A percentile compares a stretch with the other conserved stretches of the same genome.
phyloP scores from a whole-genome alignment of 2,888 invertebrate species.

The Oscheius sp. region DNA sequence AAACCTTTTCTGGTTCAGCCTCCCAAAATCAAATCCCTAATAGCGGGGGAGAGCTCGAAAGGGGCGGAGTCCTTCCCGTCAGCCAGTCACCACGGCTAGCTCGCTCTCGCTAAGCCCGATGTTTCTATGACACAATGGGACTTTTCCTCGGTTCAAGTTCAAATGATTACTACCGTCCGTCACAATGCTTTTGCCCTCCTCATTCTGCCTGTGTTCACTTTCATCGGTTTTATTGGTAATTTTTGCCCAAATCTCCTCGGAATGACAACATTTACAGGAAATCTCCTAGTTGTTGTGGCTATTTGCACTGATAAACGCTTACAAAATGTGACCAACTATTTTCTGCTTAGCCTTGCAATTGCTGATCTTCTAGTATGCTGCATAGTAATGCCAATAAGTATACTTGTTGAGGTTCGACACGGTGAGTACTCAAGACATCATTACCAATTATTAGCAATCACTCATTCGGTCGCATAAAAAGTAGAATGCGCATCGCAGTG shows the following conservation, averaged over 20 bases:
- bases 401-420: constrained; percentile 87
- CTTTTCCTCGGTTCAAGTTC: constrained; percentile 37
- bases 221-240: constrained; percentile 64
- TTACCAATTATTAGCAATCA: background rate
- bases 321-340: constrained; percentile 95
- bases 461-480: constrained; percentile 9
- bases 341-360: constrained; percentile 89
- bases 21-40: constrained; percentile 33
- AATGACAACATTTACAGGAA: constrained; percentile 78
- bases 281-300: constrained; percentile 91
- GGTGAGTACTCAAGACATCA: constrained; percentile 80
- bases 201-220: constrained; percentile 63
- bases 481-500: constrained; percentile 23
- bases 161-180: constrained; percentile 24
- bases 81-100: constrained; percentile 37
- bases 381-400: constrained; percentile 94
- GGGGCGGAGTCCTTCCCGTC: constrained; percentile 36
- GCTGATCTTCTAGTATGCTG: constrained; percentile 92
- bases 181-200: constrained; percentile 62
- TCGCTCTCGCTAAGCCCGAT: constrained; percentile 37
- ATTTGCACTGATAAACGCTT: constrained; percentile 88
- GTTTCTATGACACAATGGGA: constrained; percentile 38
- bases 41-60: constrained; percentile 28
- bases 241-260: background rate
- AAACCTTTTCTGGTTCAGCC: constrained; percentile 19